Percentiles rank a stretch among this genome's conserved stretches.
Conservation (phyloP, 1,140 invertebrate genomes). For the Nasonia vitripennis region DNA sequence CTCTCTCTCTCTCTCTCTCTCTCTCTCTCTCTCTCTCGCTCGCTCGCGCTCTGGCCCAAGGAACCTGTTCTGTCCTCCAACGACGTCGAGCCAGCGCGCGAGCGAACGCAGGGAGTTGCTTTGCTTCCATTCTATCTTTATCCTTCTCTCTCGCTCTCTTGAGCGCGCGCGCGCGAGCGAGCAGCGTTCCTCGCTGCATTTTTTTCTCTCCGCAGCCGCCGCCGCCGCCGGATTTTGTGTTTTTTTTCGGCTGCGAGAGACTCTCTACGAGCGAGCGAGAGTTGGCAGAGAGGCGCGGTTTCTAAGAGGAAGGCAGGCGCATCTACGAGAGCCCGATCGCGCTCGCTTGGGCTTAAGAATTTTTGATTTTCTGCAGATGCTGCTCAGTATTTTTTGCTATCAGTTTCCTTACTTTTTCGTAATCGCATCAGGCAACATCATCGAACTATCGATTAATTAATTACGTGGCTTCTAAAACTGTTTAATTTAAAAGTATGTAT, state of each 20-base stretch:
- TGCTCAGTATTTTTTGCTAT: too few relatives aligned
- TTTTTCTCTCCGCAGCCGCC: conserved; percentile 1
- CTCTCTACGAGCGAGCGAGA: background rate
- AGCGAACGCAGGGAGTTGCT: background rate
- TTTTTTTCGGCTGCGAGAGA: conserved; percentile 7
- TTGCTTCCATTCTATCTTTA: conserved; percentile 44
- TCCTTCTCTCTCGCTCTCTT: conserved; percentile 47
- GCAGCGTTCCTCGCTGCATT: conserved; percentile 10
- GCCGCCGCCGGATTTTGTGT: background rate
- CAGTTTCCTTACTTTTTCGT: too few relatives aligned
- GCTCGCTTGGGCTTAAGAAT: background rate
- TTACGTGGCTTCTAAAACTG: too few relatives aligned
- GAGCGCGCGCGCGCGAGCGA: background rate
- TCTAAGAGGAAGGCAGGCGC: conserved; percentile 15
- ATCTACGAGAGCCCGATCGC: background rate
- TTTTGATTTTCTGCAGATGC: conserved; percentile 10
- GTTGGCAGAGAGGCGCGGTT: background rate
- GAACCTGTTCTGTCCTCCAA: conserved; percentile 59
- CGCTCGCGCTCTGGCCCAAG: conserved; percentile 26
- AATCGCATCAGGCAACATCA: too few relatives aligned
- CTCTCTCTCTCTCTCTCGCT: conserved; percentile 5
- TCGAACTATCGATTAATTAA: too few relatives aligned
- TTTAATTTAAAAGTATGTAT: too few relatives aligned
- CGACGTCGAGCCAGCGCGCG: background rate
- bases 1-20: conserved; percentile 1